Evolutionary conservation across 2,888 invertebrate species (phyloP).

Genomic region (Zaprionus obscuricornis): DNA sequence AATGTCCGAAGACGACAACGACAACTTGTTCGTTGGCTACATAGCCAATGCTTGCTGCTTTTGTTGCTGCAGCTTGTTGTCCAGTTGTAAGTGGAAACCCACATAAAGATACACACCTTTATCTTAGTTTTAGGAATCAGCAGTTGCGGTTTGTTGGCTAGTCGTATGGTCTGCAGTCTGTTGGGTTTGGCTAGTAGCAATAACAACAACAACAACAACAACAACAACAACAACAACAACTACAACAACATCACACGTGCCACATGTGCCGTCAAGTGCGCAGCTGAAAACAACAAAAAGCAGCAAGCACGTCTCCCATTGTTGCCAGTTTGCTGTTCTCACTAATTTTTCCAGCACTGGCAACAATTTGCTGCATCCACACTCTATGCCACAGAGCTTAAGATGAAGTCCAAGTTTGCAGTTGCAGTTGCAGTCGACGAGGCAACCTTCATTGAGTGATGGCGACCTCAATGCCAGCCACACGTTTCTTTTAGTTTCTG

Average conservation of each 20-base stretch:
- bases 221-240: conserved; percentile 17
- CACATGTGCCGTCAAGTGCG: conserved; percentile 77
- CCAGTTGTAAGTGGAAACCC: conserved; percentile 35
- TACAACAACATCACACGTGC: conserved; percentile 65
- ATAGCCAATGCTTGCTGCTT: no score
- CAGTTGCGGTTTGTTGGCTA: conserved; percentile 38
- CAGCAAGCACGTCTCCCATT: conserved; percentile 50
- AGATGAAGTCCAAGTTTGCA: conserved; percentile 6
- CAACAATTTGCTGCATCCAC: conserved; percentile 74
- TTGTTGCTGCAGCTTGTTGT: no score
- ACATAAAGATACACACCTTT: conserved; percentile 22
- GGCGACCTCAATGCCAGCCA: conserved; percentile 74
- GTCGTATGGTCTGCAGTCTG: conserved; percentile 10
- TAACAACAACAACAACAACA: conserved; percentile 36
- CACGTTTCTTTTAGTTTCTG: no score
- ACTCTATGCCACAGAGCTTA: conserved; percentile 32
- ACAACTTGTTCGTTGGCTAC: no score
- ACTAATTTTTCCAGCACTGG: conserved; percentile 41
- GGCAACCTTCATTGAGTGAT: conserved; percentile 62
- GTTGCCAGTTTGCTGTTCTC: conserved; percentile 52
- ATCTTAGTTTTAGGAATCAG: conserved; percentile 6
- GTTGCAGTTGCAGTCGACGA: no score
- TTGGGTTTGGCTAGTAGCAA: conserved; percentile 34
- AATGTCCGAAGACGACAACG: conserved; percentile 7
- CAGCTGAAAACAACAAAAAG: conserved; percentile 45